Conservation (phyloP, 2,113 vertebrate genomes). For the Spea multiplicata region DNA sequence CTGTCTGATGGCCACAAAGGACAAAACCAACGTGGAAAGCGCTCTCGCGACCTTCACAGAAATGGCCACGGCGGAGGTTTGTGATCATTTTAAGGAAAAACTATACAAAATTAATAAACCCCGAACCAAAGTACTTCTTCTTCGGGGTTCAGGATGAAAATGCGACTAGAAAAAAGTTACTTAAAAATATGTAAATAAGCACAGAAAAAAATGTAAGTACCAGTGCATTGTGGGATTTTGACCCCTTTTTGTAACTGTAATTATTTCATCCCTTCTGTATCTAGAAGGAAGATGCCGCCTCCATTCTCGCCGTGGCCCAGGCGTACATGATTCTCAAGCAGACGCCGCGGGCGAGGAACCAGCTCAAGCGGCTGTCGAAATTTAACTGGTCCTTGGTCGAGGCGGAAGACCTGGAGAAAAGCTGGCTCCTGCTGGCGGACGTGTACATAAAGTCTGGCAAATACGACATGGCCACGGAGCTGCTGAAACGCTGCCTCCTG, state of each 20-base stretch:
- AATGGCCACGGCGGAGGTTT: constrained; percentile 55
- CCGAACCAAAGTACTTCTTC: too few species aligned
- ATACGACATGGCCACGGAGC: constrained; percentile 62
- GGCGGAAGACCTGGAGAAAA: constrained; percentile 60
- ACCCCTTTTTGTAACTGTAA: too few species aligned
- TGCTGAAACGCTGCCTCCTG: constrained; percentile 62
- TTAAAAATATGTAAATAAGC: too few species aligned
- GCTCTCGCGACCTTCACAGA: constrained; percentile 57
- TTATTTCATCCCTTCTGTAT: not conserved
- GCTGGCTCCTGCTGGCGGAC: constrained; percentile 69
- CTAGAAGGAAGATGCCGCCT: constrained; percentile 52
- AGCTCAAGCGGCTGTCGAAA: constrained; percentile 63
- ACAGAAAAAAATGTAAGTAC: too few species aligned
- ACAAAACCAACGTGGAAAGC: constrained; percentile 53
- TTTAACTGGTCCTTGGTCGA: constrained; percentile 51
- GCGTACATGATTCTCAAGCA: constrained; percentile 60
- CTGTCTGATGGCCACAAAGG: constrained; percentile 59
- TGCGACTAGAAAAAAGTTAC: too few species aligned
- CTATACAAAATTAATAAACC: too few species aligned
- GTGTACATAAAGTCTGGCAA: constrained; percentile 68
- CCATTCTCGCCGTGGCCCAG: constrained; percentile 60
- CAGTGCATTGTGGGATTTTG: too few species aligned
- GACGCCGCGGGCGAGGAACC: constrained; percentile 61
- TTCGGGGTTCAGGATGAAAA: too few species aligned
- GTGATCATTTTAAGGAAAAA: not conserved